Base-by-base conservation (phyloP, 2,113 vertebrate genomes). In the Panthera uncia region DNA sequence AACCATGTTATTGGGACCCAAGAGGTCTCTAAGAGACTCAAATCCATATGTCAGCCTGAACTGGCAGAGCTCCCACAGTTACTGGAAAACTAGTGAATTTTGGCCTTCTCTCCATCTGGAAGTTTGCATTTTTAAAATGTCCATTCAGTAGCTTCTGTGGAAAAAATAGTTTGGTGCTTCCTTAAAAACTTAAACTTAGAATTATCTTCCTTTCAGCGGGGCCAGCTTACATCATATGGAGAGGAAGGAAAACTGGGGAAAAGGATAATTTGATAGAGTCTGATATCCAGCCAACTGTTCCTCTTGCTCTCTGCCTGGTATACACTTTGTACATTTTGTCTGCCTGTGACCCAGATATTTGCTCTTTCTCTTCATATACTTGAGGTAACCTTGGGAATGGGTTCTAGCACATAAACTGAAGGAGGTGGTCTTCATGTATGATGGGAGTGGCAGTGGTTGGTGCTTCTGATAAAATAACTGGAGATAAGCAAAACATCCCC, bases 391-490 rank as follows among this genome's bases (percentile, higher is more conserved):
- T 86, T 74, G 78, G 78, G 82, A 96, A 92, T 90, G 25, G 6
- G 8, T 71, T 85, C 84, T 73, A 41, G 31, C 61, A 21, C 7
- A 1, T 78, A 52, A 88, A 81, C 48, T 48, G 29, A 92, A 82
- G 23, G 71, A 81, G 61, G 41, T 94, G 23, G 14, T 96, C 61
- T 76, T 91, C 88, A 80, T 16, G 19, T 84, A 25, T 81, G n/a
- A 25, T 68, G 15, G 19, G 16, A 33, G 16, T 41, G 57, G 41
- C 10, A 4, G 25, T 76, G 7, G 83, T 73, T 96, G 94, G 74
- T 63, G 27, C 23, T 86, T 96, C 85, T 81, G 88, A 88, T 94
- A 95, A 96, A 97, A 84, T 78, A 68, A 93, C 19, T 91, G 68
- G 61, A 94, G 83, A 89, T 96, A 87, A 92, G 45, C 52, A 89